These are phyloP conservation scores for Phrynocephalus guinanensis DNA, from an alignment of 2,797 vertebrate species.

Conservation along the genomic window DNA sequence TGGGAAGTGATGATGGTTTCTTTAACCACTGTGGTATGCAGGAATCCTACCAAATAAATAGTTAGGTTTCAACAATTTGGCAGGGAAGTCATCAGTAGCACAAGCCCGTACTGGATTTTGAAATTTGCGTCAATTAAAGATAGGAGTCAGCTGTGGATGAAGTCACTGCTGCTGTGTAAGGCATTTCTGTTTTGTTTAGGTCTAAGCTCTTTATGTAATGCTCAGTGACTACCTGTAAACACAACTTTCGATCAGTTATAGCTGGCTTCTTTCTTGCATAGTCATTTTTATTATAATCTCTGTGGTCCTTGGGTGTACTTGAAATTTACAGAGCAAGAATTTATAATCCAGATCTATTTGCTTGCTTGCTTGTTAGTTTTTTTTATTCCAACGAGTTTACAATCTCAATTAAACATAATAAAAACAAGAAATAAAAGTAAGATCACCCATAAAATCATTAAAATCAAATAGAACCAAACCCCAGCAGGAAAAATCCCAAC, in stretches of 20 bases:
- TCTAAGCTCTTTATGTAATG: conserved; percentile 38
- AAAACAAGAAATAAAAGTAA: too few species aligned
- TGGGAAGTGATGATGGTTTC: conserved; percentile 61
- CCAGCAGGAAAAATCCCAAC: too few species aligned
- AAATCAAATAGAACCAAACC: too few species aligned
- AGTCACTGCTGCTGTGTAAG: conserved; percentile 68
- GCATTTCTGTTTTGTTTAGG: conserved; percentile 56
- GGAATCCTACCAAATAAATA: conserved; percentile 58
- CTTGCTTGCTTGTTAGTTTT: too few species aligned
- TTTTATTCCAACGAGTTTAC: too few species aligned
- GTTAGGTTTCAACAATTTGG: conserved; percentile 65
- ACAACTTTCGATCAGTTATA: not conserved
- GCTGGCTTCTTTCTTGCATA: not conserved
- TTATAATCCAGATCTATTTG: not conserved
- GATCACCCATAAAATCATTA: too few species aligned
- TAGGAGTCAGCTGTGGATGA: conserved; percentile 68
- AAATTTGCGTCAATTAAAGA: conserved; percentile 59
- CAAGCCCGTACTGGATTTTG: conserved; percentile 51
- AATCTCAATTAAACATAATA: too few species aligned
- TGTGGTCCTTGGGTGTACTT: not conserved
- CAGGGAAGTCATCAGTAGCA: conserved; percentile 61
- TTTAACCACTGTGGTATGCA: conserved; percentile 66
- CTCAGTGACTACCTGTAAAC: conserved; percentile 26
- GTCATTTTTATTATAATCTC: not conserved
- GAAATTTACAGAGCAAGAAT: not conserved